Conservation (phyloP, 1,140 invertebrate genomes). For the Hestina assimilis region DNA sequence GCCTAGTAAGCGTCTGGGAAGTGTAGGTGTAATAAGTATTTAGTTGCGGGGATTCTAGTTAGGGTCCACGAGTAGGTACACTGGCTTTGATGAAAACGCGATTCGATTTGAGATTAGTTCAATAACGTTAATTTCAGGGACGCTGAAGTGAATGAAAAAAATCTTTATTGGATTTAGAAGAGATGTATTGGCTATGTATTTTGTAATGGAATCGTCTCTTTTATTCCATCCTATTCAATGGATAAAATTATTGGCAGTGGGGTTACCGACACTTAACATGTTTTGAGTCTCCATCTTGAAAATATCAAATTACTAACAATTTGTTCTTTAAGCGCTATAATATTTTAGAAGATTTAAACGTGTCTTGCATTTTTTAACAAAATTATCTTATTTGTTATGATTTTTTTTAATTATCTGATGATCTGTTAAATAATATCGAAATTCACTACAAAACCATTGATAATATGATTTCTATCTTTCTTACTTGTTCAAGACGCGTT, state of each 20-base stretch:
- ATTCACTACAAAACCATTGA: too few species aligned
- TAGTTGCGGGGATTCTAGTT: constrained; percentile 39
- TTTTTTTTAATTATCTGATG: too few species aligned
- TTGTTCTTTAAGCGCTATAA: too few species aligned
- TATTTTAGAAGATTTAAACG: too few species aligned
- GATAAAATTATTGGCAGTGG: neutral
- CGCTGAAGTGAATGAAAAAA: constrained; percentile 15
- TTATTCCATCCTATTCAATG: neutral
- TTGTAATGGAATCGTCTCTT: neutral
- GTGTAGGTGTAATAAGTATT: constrained; percentile 40
- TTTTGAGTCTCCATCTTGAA: too few species aligned
- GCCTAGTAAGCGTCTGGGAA: neutral
- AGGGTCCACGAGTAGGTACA: constrained; percentile 25
- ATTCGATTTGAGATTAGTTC: constrained; percentile 36
- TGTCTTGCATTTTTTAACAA: too few species aligned
- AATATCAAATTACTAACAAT: too few species aligned
- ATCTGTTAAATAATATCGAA: too few species aligned
- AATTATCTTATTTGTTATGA: too few species aligned
- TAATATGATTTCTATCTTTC: too few species aligned
- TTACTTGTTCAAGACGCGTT: too few species aligned
- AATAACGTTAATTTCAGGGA: constrained; percentile 27
- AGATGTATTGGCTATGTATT: neutral
- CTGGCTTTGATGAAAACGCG: constrained; percentile 33
- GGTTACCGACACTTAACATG: too few species aligned
- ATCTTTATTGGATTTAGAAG: constrained; percentile 14